phyloP scores from a whole-genome alignment of 1,140 invertebrate species.

The Heliothis subflexa region DNA sequence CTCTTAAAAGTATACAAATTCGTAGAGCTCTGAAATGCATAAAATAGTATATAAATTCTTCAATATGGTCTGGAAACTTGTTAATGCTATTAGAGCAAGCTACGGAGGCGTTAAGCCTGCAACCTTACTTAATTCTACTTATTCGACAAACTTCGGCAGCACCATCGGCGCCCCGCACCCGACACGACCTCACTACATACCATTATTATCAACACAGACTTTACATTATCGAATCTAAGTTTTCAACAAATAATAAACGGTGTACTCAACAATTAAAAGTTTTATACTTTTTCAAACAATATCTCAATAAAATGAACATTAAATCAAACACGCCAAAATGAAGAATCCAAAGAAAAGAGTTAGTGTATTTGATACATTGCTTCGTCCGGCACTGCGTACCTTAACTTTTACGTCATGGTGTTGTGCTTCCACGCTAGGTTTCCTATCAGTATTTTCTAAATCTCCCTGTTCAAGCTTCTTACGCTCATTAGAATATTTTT shows the following conservation, averaged over 20 bases:
- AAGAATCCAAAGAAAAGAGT: slow-evolving; percentile 54
- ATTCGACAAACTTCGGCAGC: slow-evolving; percentile 72
- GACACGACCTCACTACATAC: slow-evolving; percentile 52
- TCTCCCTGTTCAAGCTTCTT: slow-evolving; percentile 52
- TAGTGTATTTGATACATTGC: slow-evolving; percentile 30
- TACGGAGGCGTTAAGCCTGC: slow-evolving; percentile 79
- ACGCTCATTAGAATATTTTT: slow-evolving; percentile 49
- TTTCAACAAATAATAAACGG: slow-evolving; percentile 20
- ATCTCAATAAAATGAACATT: slow-evolving; percentile 41
- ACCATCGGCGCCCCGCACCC: slow-evolving; percentile 32
- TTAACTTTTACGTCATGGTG: slow-evolving; percentile 55
- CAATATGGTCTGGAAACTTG: slow-evolving; percentile 84
- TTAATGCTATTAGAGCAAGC: slow-evolving; percentile 83
- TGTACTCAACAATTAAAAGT: slow-evolving; percentile 23
- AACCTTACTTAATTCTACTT: slow-evolving; percentile 84
- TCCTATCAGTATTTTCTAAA: slow-evolving; percentile 53
- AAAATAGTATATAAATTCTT: slow-evolving; percentile 63
- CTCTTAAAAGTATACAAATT: not conserved
- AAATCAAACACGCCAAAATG: slow-evolving; percentile 50
- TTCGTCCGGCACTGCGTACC: slow-evolving; percentile 43
- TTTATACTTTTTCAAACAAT: slow-evolving; percentile 40
- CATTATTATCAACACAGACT: slow-evolving; percentile 3
- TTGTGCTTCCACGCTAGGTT: slow-evolving; percentile 64
- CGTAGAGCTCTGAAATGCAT: slow-evolving; percentile 47
- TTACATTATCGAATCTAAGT: not conserved